These are phyloP conservation scores for Leptinotarsa tumamoca DNA, from an alignment of 2,888 invertebrate species.

Conservation along the genomic window DNA sequence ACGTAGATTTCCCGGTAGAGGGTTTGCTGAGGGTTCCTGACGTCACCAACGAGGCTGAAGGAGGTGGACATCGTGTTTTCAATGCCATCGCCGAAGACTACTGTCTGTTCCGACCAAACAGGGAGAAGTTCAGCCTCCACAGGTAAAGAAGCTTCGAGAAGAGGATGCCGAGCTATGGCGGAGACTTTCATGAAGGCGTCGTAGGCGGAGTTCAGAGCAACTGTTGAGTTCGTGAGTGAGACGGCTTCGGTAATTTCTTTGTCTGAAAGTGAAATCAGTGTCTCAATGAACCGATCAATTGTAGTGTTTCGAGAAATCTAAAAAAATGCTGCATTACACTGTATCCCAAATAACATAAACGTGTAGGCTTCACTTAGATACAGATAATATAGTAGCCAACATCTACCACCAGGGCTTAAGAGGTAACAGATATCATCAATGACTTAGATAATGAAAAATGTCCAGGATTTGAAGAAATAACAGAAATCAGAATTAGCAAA, in stretches of 20 bases:
- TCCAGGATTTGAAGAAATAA: no score
- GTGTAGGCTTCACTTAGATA: no score
- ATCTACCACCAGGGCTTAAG: no score
- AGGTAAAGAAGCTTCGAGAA: conserved; percentile 85
- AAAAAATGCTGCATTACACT: no score
- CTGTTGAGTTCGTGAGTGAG: conserved; percentile 83
- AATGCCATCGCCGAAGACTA: conserved; percentile 80
- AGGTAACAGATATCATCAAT: no score
- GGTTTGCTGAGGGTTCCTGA: conserved; percentile 86
- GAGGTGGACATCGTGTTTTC: conserved; percentile 79
- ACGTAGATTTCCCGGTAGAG: conserved; percentile 84
- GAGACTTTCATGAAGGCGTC: conserved; percentile 81
- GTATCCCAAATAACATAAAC: no score
- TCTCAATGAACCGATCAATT: no score
- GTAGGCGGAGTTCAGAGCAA: conserved; percentile 81
- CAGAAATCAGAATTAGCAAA: no score
- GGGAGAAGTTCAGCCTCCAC: conserved; percentile 92
- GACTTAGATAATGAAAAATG: no score
- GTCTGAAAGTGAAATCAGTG: conserved; percentile 61
- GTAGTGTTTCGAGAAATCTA: no score
- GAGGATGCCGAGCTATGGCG: conserved; percentile 84
- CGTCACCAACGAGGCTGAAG: conserved; percentile 86
- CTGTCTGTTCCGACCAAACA: conserved; percentile 88
- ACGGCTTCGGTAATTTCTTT: conserved; percentile 80
- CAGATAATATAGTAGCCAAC: no score